Evolutionary conservation across 2,797 vertebrate genomes (phyloP).

Genomic region (Acanthurus tractus): DNA sequence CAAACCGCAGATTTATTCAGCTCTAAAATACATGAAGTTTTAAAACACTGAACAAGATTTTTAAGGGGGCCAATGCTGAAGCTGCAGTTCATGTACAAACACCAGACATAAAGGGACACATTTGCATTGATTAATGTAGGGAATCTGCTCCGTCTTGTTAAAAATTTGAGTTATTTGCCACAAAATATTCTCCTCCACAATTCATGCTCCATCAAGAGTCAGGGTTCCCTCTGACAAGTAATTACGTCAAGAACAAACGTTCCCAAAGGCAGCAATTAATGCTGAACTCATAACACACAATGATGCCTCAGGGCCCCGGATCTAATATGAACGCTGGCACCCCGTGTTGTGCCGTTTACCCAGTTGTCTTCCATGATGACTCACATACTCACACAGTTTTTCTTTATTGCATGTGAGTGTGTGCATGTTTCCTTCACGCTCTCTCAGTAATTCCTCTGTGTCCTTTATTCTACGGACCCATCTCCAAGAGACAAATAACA

Average conservation of each 20-base stretch:
- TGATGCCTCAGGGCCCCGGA: conserved; percentile 66
- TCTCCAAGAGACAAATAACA: conserved; percentile 47
- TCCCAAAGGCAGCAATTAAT: conserved; percentile 85
- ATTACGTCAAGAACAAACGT: conserved; percentile 83
- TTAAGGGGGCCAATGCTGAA: background rate
- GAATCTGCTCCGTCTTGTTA: conserved; percentile 68
- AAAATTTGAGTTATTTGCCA: conserved; percentile 74
- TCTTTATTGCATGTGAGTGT: conserved; percentile 58
- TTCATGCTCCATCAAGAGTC: conserved; percentile 61
- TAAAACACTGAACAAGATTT: background rate
- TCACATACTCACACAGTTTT: conserved; percentile 66
- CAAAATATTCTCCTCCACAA: conserved; percentile 57
- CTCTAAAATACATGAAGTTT: background rate
- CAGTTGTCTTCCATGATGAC: conserved; percentile 75
- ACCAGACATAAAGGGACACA: conserved; percentile 24
- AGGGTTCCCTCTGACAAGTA: conserved; percentile 75
- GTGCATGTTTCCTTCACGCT: conserved; percentile 29
- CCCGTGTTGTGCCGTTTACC: conserved; percentile 75
- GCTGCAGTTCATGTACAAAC: conserved; percentile 43
- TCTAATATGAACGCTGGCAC: conserved; percentile 70
- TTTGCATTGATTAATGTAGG: conserved; percentile 37
- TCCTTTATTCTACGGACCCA: conserved; percentile 34
- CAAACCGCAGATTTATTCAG: background rate
- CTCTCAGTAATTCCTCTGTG: conserved; percentile 27
- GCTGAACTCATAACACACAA: conserved; percentile 82